phyloP scores from a whole-genome alignment of 2,888 invertebrate species.

The Drosophila subquinaria region DNA sequence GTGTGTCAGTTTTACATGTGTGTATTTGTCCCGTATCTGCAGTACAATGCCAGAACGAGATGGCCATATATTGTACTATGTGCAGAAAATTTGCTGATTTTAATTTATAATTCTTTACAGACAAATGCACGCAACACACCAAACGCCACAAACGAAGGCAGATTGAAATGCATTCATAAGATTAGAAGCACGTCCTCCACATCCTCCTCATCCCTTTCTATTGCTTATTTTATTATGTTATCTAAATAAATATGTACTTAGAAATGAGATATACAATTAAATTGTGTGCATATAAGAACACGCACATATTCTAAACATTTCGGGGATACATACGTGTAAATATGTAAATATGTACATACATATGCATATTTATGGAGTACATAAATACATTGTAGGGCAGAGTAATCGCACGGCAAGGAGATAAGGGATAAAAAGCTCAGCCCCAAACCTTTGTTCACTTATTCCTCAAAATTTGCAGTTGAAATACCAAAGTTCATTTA shows the following conservation, averaged over 20 bases:
- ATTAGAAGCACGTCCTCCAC: conserved; percentile 6
- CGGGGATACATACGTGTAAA: no score
- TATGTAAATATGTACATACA: background rate
- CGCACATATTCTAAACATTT: conserved; percentile 2
- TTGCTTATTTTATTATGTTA: conserved; percentile 9
- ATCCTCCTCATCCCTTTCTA: background rate
- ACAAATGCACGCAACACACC: conserved; percentile 21
- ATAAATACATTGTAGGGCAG: conserved; percentile 1
- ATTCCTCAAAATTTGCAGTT: background rate
- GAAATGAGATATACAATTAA: conserved; percentile 14
- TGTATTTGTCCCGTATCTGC: conserved; percentile 1
- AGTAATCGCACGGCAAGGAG: conserved; percentile 7
- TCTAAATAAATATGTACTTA: conserved; percentile 12
- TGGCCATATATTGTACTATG: background rate
- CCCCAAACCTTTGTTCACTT: conserved; percentile 7
- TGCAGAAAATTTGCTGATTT: conserved; percentile 36
- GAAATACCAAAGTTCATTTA: conserved; percentile 3
- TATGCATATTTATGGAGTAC: background rate
- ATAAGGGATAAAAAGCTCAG: conserved; percentile 10
- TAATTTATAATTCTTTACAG: conserved; percentile 36
- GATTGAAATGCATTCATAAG: conserved; percentile 16
- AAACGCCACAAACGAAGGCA: conserved; percentile 7
- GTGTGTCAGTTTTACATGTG: background rate
- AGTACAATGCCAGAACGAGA: conserved; percentile 17
- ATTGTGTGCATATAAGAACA: background rate